Conservation (phyloP, 1,140 invertebrate genomes). For the Drosophila murphyi region DNA sequence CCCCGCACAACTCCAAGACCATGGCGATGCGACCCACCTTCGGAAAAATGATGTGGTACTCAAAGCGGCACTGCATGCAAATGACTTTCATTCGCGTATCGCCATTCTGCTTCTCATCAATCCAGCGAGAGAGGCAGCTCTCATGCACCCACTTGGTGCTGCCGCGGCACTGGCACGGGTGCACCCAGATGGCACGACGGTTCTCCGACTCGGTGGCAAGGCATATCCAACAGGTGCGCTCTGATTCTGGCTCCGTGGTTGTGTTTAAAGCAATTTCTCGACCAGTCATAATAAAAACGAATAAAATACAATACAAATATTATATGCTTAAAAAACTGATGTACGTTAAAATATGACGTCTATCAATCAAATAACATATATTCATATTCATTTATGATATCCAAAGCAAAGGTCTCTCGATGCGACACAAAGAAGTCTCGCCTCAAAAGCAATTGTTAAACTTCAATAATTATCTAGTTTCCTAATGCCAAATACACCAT, state of each 20-base stretch:
- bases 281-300: background rate
- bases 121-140: conserved; percentile 96
- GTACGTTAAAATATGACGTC: too few species aligned
- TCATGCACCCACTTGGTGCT: conserved; percentile 98
- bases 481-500: too few species aligned
- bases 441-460: too few species aligned
- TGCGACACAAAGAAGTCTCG: too few species aligned
- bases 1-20: conserved; percentile 93
- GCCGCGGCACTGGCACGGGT: conserved; percentile 97
- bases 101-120: conserved; percentile 98
- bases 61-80: conserved; percentile 97
- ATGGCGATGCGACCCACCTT: conserved; percentile 92
- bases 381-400: too few species aligned
- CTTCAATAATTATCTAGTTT: too few species aligned
- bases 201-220: conserved; percentile 98
- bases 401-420: too few species aligned
- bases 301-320: too few species aligned
- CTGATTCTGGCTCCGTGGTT: background rate
- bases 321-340: too few species aligned
- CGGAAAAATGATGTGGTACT: conserved; percentile 97
- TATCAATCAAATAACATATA: too few species aligned
- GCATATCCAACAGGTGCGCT: conserved; percentile 96
- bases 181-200: conserved; percentile 94
- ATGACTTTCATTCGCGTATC: conserved; percentile 92
- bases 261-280: background rate